These are phyloP conservation scores for Lithobius niger DNA, from an alignment of 1,140 invertebrate species.

Conservation along the genomic window DNA sequence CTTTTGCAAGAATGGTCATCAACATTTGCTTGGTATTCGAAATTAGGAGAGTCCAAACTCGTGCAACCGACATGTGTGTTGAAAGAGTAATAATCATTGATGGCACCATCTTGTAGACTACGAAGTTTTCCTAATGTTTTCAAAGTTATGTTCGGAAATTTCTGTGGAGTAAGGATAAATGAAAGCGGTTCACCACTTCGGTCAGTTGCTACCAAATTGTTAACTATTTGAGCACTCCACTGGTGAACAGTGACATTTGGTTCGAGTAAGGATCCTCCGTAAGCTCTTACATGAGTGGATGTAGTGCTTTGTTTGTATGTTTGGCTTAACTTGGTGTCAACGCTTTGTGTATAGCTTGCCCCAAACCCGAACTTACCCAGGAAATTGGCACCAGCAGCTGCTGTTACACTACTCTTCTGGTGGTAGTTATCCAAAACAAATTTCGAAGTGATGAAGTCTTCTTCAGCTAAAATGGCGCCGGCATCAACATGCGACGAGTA, in stretches of 20 bases:
- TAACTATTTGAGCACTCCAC: background rate
- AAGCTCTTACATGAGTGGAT: background rate
- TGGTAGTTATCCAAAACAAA: background rate
- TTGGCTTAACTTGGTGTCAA: background rate
- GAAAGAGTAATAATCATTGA: too few species aligned
- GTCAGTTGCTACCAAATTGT: slow-evolving; percentile 1
- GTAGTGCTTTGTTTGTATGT: background rate
- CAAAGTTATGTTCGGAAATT: background rate
- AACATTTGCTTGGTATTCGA: too few species aligned
- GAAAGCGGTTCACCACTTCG: background rate
- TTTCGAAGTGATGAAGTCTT: background rate
- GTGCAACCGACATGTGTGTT: too few species aligned
- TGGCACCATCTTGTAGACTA: too few species aligned
- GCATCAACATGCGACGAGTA: slow-evolving; percentile 20
- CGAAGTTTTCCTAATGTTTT: background rate
- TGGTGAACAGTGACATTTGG: background rate
- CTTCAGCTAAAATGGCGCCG: slow-evolving; percentile 19
- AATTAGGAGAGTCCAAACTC: too few species aligned
- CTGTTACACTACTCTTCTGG: background rate
- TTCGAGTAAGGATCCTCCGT: background rate
- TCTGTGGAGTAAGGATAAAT: background rate
- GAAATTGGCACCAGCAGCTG: background rate
- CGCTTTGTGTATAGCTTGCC: background rate
- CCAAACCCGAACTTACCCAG: background rate
- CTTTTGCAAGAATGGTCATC: too few species aligned